Evolutionary conservation across 2,888 invertebrate species (phyloP).

Genomic region (Scaptomyza caliginosa): DNA sequence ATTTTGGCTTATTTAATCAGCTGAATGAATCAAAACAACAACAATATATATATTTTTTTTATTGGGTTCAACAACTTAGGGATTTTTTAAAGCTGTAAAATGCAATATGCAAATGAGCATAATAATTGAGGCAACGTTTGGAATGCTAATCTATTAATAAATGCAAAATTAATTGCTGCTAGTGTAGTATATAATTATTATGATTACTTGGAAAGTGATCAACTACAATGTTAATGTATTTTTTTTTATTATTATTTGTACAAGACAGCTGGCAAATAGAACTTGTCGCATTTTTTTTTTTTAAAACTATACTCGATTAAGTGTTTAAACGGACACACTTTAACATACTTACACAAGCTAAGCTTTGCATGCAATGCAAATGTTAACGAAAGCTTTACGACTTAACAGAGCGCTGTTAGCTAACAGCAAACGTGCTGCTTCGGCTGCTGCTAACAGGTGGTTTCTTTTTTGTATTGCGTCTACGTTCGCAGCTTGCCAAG

Average conservation of each 20-base stretch:
- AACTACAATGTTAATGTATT: not conserved
- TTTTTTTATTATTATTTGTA: not conserved
- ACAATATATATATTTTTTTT: no score
- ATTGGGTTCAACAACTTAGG: no score
- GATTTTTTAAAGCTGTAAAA: conserved; percentile 6
- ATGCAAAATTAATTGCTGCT: conserved; percentile 1
- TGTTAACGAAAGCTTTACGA: conserved; percentile 35
- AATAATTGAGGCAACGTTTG: not conserved
- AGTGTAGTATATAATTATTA: not conserved
- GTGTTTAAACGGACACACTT: not conserved
- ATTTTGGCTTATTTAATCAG: conserved; percentile 27
- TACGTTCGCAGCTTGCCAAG: conserved; percentile 20
- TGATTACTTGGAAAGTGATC: not conserved
- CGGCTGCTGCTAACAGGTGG: conserved; percentile 60
- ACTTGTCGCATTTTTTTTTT: not conserved
- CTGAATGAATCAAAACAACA: conserved; percentile 12
- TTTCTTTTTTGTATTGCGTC: conserved; percentile 30
- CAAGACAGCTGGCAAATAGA: conserved; percentile 15
- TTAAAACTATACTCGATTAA: not conserved
- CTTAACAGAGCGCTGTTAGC: conserved; percentile 24
- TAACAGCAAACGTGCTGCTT: conserved; percentile 13
- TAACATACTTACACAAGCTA: not conserved
- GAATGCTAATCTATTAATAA: not conserved
- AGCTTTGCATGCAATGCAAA: not conserved
- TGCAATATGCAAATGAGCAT: not conserved